A percentile compares a stretch with the other conserved stretches of the same genome.
phyloP scores from a whole-genome alignment of 2,113 vertebrate genomes.

The Mormyrus iriodes region DNA sequence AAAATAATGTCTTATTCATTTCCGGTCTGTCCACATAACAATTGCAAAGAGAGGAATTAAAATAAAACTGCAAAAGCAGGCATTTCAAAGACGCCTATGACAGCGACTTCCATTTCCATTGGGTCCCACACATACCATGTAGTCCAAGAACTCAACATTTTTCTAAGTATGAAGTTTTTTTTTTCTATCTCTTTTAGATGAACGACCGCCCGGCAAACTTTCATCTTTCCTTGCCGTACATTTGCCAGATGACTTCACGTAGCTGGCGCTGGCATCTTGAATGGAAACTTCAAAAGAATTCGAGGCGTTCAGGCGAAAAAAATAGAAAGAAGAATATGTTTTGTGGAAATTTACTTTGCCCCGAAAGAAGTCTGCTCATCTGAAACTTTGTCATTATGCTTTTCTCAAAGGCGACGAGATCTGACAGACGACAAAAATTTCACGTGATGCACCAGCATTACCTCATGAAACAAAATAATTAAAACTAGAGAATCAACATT shows the following conservation, averaged over 20 bases:
- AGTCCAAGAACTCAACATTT: conserved; percentile 7
- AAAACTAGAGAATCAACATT: conserved; percentile 21
- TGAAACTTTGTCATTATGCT: conserved; percentile 31
- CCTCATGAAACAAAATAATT: conserved; percentile 22
- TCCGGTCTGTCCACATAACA: conserved; percentile 33
- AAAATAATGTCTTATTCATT: conserved; percentile 56
- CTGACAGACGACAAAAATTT: conserved; percentile 22
- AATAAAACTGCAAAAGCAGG: conserved; percentile 68
- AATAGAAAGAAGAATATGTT: neutral
- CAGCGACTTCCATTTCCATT: conserved; percentile 43
- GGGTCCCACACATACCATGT: conserved; percentile 17
- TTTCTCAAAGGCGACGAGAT: conserved; percentile 30
- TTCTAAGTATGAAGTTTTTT: conserved; percentile 24
- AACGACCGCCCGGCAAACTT: conserved; percentile 41
- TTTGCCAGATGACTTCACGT: conserved; percentile 36
- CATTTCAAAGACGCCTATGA: conserved; percentile 55
- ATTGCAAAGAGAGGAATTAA: conserved; percentile 30
- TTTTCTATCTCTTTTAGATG: conserved; percentile 29
- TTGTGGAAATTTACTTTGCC: conserved; percentile 36
- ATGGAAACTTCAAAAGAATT: conserved; percentile 43
- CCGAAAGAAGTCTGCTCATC: conserved; percentile 39
- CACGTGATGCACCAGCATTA: conserved; percentile 18
- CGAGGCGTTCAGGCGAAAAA: conserved; percentile 18
- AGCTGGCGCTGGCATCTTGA: conserved; percentile 20
- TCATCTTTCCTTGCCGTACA: conserved; percentile 38